Evolutionary conservation across 2,888 invertebrate genomes (phyloP).

Genomic region (Acanthacorydalis orientalis): DNA sequence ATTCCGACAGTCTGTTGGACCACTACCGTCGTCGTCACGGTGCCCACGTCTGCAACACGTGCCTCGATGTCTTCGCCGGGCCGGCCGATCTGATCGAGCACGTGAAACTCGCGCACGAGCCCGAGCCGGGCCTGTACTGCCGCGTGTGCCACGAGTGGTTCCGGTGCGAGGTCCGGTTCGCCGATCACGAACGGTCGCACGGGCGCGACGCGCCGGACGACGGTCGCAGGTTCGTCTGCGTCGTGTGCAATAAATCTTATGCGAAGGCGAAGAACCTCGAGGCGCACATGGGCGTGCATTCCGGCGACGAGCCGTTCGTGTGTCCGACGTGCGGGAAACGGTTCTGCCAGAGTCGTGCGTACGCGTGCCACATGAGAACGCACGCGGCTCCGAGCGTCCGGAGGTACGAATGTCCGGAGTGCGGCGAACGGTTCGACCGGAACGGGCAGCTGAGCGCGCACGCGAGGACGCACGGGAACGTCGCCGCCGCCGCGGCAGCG

Average conservation of each 20-base stretch:
- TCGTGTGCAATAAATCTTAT: constrained; percentile 16
- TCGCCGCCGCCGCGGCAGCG: no score
- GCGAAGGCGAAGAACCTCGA: constrained; percentile 16
- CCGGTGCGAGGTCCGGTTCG: not conserved
- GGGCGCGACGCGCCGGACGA: not conserved
- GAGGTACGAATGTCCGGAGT: constrained; percentile 13
- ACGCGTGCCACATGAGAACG: constrained; percentile 16
- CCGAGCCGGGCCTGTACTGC: no score
- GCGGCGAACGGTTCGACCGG: constrained; percentile 14
- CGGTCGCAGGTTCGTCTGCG: constrained; percentile 11
- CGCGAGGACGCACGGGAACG: constrained; percentile 13
- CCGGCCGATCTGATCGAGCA: no score
- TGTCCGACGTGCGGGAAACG: constrained; percentile 16
- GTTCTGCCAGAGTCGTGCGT: constrained; percentile 16
- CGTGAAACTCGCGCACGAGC: no score
- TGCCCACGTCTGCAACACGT: constrained; percentile 10
- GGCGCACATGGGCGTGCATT: constrained; percentile 17
- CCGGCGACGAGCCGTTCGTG: constrained; percentile 14
- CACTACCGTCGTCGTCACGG: constrained; percentile 4
- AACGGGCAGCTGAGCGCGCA: constrained; percentile 14
- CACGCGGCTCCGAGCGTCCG: constrained; percentile 13
- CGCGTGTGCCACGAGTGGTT: no score
- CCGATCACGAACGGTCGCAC: not conserved
- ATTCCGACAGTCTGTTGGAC: not conserved
- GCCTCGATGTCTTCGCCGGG: constrained; percentile 8